A percentile compares a stretch with the other conserved stretches of the same genome.
Conservation (phyloP, 2,888 invertebrate species). For the Lasioglossum lativentre region DNA sequence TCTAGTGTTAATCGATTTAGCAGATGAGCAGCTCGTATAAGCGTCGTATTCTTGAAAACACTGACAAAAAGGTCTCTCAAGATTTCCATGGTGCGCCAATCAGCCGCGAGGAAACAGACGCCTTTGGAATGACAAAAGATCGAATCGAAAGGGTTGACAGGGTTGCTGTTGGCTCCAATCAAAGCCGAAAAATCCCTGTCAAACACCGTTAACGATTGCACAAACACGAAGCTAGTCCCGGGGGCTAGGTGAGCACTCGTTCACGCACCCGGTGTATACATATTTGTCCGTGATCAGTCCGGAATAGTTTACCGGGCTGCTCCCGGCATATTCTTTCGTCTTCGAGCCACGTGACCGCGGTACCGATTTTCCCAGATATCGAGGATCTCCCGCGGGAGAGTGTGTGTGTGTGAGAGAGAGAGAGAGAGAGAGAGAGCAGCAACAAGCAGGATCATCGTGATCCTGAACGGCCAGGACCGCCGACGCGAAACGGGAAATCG, state of each 20-base stretch:
- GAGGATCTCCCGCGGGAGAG: conserved; percentile 32
- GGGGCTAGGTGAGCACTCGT: conserved; percentile 19
- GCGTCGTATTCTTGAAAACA: not conserved
- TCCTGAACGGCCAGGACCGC: not conserved
- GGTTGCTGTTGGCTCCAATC: not conserved
- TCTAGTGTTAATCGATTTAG: not conserved
- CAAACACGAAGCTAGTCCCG: not conserved
- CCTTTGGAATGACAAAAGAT: not conserved
- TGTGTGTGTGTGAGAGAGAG: too few relatives aligned
- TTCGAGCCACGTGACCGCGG: conserved; percentile 66
- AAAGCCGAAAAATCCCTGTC: conserved; percentile 11
- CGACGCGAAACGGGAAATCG: conserved; percentile 64
- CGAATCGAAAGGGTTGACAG: not conserved
- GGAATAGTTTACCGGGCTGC: conserved; percentile 53
- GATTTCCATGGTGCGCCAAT: not conserved
- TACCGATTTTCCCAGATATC: conserved; percentile 59
- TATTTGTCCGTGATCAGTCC: conserved; percentile 55
- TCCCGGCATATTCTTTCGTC: conserved; percentile 64
- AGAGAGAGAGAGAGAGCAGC: not conserved
- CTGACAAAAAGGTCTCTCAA: not conserved
- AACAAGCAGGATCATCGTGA: not conserved
- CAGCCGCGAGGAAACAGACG: not conserved
- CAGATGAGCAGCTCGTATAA: not conserved
- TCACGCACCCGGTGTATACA: conserved; percentile 38
- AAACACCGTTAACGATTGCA: conserved; percentile 8